These are phyloP conservation scores for Noctua pronuba DNA, from an alignment of 2,888 invertebrate species.

Conservation along the genomic window DNA sequence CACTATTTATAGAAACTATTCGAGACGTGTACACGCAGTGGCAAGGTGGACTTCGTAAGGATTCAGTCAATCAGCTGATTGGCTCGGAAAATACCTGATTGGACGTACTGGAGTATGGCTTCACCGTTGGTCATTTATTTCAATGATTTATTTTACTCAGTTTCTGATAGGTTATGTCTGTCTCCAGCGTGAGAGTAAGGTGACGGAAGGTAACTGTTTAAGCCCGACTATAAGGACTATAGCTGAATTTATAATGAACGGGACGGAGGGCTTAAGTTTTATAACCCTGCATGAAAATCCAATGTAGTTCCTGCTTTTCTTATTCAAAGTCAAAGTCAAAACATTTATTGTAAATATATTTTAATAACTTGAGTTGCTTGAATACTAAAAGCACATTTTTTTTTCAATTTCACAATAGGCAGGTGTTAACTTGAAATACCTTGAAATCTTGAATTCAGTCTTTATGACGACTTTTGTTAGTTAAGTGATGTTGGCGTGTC, in stretches of 20 bases:
- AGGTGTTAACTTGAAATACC: background rate
- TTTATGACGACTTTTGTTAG: background rate
- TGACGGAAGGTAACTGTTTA: background rate
- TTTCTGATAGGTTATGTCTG: background rate
- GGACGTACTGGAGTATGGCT: slow-evolving; percentile 37
- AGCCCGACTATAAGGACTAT: too few relatives aligned
- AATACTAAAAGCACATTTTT: background rate
- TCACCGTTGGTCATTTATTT: slow-evolving; percentile 35
- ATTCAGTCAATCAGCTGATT: slow-evolving; percentile 63
- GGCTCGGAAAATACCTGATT: slow-evolving; percentile 62
- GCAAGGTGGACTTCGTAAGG: slow-evolving; percentile 58
- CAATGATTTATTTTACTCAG: background rate
- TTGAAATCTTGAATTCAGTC: background rate
- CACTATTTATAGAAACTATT: background rate
- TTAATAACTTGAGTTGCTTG: background rate
- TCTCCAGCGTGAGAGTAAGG: background rate
- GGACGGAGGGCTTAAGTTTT: background rate
- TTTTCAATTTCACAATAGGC: background rate
- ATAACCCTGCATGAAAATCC: background rate
- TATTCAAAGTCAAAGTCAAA: too few relatives aligned
- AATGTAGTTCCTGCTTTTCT: background rate
- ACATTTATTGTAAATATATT: too few relatives aligned
- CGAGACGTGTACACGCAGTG: background rate
- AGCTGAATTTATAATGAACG: background rate
- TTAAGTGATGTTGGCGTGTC: background rate